Percentiles rank a stretch among this genome's conserved stretches.
These are phyloP conservation scores for Amphipyra tragopoginis DNA, from an alignment of 2,888 invertebrate species.

Conservation along the genomic window DNA sequence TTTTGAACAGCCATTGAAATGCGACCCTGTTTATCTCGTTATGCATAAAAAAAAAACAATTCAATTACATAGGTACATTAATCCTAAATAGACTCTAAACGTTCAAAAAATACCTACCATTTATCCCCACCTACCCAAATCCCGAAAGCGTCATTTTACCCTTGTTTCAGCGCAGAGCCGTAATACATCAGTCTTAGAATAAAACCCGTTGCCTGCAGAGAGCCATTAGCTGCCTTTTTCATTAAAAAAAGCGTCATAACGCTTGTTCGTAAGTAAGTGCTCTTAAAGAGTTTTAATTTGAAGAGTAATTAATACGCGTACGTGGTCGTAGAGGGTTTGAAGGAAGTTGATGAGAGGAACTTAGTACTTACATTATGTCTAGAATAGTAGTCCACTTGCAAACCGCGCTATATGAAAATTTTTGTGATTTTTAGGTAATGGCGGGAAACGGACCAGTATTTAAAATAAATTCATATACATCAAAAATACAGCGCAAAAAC, in stretches of 20 bases:
- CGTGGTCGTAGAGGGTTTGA: not conserved
- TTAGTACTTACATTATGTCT: too few species aligned
- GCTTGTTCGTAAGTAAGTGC: slow-evolving; percentile 21
- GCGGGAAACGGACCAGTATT: too few species aligned
- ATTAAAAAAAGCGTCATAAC: slow-evolving; percentile 50
- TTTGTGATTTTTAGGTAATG: too few species aligned
- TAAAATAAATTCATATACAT: too few species aligned
- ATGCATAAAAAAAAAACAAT: too few species aligned
- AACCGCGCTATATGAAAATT: too few species aligned
- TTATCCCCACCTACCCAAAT: slow-evolving; percentile 3
- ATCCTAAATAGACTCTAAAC: not conserved
- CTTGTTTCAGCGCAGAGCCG: slow-evolving; percentile 6
- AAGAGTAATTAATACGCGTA: slow-evolving; percentile 7
- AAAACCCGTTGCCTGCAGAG: slow-evolving; percentile 34
- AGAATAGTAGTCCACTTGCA: too few species aligned
- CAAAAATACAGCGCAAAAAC: too few species aligned
- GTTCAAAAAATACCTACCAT: not conserved
- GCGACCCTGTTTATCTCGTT: too few species aligned
- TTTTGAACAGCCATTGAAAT: too few species aligned
- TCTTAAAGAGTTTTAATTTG: slow-evolving; percentile 45
- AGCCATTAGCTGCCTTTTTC: slow-evolving; percentile 39
- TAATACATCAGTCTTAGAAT: slow-evolving; percentile 53
- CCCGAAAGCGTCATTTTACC: slow-evolving; percentile 14
- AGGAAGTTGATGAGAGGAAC: not conserved
- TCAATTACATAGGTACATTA: too few species aligned